Evolutionary conservation across 2,113 vertebrate genomes (phyloP).

Genomic region (Isichthys henryi): DNA sequence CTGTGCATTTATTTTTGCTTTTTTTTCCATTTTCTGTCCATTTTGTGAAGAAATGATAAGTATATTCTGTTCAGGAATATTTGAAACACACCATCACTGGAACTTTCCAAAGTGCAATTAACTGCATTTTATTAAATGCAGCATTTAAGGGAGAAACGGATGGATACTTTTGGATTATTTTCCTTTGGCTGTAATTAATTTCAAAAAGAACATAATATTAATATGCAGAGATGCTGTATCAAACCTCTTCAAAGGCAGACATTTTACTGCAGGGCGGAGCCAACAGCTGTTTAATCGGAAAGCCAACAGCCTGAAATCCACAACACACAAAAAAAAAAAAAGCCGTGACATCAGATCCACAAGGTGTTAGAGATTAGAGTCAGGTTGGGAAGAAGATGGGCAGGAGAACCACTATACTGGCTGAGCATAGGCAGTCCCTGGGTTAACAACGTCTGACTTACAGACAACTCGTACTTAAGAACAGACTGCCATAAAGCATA

Average conservation of each 20-base stretch:
- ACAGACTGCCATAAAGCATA: not conserved
- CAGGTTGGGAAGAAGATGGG: not conserved
- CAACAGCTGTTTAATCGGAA: not conserved
- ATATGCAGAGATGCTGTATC: not conserved
- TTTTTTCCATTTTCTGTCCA: not conserved
- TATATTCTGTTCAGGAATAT: not conserved
- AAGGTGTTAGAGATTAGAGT: not conserved
- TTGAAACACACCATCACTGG: not conserved
- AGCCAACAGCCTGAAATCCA: not conserved
- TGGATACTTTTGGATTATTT: not conserved
- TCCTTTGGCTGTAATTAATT: not conserved
- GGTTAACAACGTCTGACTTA: not conserved
- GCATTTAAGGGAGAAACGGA: not conserved
- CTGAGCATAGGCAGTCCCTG: not conserved
- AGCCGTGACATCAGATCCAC: not conserved
- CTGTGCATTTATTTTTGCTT: not conserved
- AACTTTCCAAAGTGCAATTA: not conserved
- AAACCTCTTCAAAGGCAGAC: not conserved
- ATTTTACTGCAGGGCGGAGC: not conserved
- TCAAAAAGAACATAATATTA: not conserved
- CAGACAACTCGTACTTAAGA: not conserved
- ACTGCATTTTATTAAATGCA: not conserved
- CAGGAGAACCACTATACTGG: not conserved
- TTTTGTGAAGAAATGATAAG: not conserved
- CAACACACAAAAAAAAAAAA: not conserved